A percentile compares a stretch with the other conserved stretches of the same genome.
Evolutionary conservation across 2,888 invertebrate species (phyloP).

Genomic region (Sesia apiformis): DNA sequence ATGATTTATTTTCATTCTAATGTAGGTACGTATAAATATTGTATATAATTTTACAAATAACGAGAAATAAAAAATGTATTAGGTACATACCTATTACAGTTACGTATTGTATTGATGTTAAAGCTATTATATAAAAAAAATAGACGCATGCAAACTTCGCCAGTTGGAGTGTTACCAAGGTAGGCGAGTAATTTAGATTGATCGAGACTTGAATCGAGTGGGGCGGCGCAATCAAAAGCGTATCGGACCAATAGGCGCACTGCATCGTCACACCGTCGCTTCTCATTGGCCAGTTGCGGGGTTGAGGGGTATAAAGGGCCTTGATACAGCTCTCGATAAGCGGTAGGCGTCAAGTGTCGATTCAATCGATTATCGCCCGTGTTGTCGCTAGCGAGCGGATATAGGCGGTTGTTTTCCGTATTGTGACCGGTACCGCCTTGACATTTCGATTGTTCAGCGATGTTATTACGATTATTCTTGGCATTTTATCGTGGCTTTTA

Average conservation of each 20-base stretch:
- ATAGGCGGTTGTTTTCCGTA: constrained; percentile 15
- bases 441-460: constrained; percentile 6
- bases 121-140: no score
- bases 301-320: constrained; percentile 59
- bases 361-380: constrained; percentile 61
- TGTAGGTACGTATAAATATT: no score
- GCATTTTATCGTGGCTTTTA: neutral
- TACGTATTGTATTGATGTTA: no score
- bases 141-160: constrained; percentile 26
- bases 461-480: no score
- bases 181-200: constrained; percentile 64
- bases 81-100: no score
- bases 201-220: constrained; percentile 63
- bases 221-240: constrained; percentile 72
- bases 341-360: constrained; percentile 60
- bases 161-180: constrained; percentile 45
- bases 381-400: constrained; percentile 20
- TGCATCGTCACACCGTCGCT: constrained; percentile 28
- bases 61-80: no score
- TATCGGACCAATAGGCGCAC: constrained; percentile 61
- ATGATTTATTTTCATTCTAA: no score
- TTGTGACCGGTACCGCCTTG: constrained; percentile 6
- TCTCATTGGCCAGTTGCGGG: constrained; percentile 54
- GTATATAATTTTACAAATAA: no score
- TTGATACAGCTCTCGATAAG: constrained; percentile 69